Conservation (phyloP, 2,888 invertebrate species). For the Hirtodrosophila duncani region DNA sequence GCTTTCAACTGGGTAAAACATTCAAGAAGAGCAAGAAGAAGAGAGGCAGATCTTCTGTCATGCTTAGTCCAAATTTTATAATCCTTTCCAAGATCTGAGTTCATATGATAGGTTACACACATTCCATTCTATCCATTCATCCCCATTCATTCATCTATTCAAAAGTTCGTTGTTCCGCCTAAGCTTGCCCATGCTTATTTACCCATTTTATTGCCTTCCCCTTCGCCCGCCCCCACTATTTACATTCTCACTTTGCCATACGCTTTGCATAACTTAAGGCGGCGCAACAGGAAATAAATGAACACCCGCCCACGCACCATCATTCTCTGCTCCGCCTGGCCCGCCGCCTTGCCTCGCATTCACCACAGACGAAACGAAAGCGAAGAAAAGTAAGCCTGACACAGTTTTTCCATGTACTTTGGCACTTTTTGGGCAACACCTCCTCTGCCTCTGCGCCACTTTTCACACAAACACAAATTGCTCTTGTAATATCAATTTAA, state of each 20-base stretch:
- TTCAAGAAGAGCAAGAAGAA: no score
- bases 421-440: slow-evolving; percentile 7
- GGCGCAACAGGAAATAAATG: slow-evolving; percentile 63
- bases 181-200: not conserved
- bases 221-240: slow-evolving; percentile 1
- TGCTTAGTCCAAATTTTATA: no score
- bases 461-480: slow-evolving; percentile 48
- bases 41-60: no score
- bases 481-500: slow-evolving; percentile 62
- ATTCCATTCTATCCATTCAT: slow-evolving; percentile 7
- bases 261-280: slow-evolving; percentile 63
- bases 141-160: slow-evolving; percentile 18
- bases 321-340: no score
- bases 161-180: no score
- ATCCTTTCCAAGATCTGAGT: no score
- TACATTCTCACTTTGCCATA: slow-evolving; percentile 54
- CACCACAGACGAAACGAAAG: slow-evolving; percentile 40
- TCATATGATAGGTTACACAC: no score
- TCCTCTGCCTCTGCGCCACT: not conserved
- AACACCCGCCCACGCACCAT: slow-evolving; percentile 51
- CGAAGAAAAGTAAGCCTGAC: slow-evolving; percentile 47
- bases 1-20: no score
- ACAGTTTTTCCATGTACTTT: slow-evolving; percentile 59
- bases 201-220: slow-evolving; percentile 1
- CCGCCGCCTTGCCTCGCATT: no score